Base-by-base conservation (phyloP, 2,888 invertebrate species). In the Ethmia dodecea region DNA sequence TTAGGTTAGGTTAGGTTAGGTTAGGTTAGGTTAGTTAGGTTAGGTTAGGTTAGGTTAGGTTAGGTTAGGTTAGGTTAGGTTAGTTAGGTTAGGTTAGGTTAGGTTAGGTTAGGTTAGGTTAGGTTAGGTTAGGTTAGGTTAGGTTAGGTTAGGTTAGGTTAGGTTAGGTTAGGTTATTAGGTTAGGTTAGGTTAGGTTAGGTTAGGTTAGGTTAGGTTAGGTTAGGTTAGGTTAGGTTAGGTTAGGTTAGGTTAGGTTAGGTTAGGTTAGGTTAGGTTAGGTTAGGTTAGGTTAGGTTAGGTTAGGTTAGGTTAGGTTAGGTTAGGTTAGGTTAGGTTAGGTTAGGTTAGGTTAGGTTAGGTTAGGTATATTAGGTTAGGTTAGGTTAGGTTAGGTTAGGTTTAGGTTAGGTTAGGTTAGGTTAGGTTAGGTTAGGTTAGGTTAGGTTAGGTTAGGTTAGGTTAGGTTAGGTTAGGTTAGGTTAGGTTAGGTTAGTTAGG, bases 11-110 rank as follows among this genome's bases (percentile, higher is more conserved):
- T 33, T 27, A 33, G 27, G 33, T 33, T 33, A 33, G 27, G 33
- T 33, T 33, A 33, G 27, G 33, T 33, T 33, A 33, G 27, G 27
- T 33, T 33, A 27, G 27, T 33, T 33, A 33, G 27, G 33, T 33
- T 33, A 33, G 27, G 33, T 33, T 33, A 33, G 33, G 33, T 33
- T 33, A 33, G 33, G 33, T 33, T 33, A 33, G 33, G 33, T 33
- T 33, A 33, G 33, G 33, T 33, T 33, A 33, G 27, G 33, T 33
- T 33, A 33, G 27, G 33, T 33, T 33, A 33, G 33, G 33, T 33
- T 33, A 33, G 33, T 33, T 27, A 33, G 27, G 33, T 33, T 33
- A 33, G 27, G 33, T 33, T 33, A 33, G 27, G 33, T 33, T 33
- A 33, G 27, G 33, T 33, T 33, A 33, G 27, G 33, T 33, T 33